Conservation (phyloP, 2,113 vertebrate species). For the Coryphaenoides rupestris region DNA sequence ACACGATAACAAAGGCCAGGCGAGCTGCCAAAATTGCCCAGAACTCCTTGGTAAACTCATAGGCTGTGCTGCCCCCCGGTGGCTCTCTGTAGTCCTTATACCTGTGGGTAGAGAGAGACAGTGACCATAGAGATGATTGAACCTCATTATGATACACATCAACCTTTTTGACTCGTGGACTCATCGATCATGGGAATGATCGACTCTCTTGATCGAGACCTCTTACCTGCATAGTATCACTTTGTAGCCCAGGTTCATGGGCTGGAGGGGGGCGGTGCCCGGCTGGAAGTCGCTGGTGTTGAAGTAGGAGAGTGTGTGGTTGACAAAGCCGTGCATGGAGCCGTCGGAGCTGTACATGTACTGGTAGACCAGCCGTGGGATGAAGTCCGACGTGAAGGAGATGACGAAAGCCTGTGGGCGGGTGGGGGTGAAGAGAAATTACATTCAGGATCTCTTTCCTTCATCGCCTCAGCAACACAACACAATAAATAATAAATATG, state of each 20-base stretch:
- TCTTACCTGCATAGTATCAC: constrained; percentile 90
- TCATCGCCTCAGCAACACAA: too few relatives aligned
- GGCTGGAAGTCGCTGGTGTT: constrained; percentile 90
- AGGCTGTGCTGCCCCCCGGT: constrained; percentile 84
- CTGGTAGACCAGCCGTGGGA: constrained; percentile 95
- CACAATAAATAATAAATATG: too few relatives aligned
- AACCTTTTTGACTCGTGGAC: neutral
- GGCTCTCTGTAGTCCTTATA: constrained; percentile 96
- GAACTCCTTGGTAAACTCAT: constrained; percentile 93
- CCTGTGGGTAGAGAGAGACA: constrained; percentile 56
- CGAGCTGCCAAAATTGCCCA: constrained; percentile 93
- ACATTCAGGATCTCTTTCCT: too few relatives aligned
- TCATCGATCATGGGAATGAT: neutral
- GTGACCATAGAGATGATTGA: neutral
- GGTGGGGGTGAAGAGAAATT: constrained; percentile 4
- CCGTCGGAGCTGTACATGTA: constrained; percentile 91
- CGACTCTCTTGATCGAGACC: neutral
- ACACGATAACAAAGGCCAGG: constrained; percentile 90
- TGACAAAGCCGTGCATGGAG: constrained; percentile 92
- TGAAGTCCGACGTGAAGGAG: constrained; percentile 97
- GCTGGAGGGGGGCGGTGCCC: constrained; percentile 78
- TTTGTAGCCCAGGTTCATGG: constrained; percentile 79
- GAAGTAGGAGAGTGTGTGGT: constrained; percentile 92
- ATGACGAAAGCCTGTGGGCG: constrained; percentile 91
- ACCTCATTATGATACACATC: neutral